These are phyloP conservation scores for Muntiacus muntjak DNA, from an alignment of 2,113 vertebrate genomes.

Conservation along the genomic window DNA sequence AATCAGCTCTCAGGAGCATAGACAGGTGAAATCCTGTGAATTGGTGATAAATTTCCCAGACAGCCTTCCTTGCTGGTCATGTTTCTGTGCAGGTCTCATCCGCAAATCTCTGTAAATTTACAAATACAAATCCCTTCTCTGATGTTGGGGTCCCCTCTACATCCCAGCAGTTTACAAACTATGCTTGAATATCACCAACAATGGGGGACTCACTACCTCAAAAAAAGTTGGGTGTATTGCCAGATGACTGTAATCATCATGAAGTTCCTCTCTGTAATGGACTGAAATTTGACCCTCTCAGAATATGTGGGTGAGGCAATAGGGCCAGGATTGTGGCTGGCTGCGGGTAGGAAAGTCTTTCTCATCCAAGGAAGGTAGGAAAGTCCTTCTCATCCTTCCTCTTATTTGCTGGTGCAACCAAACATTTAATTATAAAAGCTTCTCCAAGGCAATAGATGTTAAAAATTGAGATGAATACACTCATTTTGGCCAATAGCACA, in stretches of 20 bases:
- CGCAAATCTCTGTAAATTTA: background rate
- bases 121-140: background rate
- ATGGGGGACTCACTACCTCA: background rate
- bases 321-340: background rate
- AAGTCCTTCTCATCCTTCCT: slow-evolving; percentile 48
- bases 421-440: slow-evolving; percentile 82
- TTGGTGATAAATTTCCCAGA: background rate
- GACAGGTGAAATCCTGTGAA: background rate
- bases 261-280: background rate
- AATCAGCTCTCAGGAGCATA: background rate
- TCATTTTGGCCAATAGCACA: slow-evolving; percentile 77
- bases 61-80: background rate
- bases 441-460: slow-evolving; percentile 74
- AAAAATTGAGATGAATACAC: slow-evolving; percentile 82
- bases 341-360: background rate
- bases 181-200: background rate
- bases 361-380: slow-evolving; percentile 33
- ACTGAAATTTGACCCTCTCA: background rate
- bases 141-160: background rate
- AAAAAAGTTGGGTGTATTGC: background rate
- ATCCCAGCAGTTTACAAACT: background rate
- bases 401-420: slow-evolving; percentile 75
- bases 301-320: background rate
- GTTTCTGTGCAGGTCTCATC: background rate
- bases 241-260: background rate